Conservation (phyloP, 2,113 vertebrate genomes). For the Rhea americana region DNA sequence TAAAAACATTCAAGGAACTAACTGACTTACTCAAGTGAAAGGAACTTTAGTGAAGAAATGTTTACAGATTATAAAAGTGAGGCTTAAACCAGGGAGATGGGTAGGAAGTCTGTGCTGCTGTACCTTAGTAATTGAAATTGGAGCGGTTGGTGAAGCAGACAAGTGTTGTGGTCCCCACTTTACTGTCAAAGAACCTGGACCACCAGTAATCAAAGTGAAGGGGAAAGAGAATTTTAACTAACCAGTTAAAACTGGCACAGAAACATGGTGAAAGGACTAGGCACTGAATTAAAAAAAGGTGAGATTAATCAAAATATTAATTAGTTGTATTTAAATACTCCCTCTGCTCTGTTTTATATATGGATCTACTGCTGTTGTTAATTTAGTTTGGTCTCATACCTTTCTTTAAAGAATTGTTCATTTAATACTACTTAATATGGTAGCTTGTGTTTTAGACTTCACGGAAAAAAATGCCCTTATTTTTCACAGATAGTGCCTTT, state of each 20-base stretch:
- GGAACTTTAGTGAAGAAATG: neutral
- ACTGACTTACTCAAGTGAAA: neutral
- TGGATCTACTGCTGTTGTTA: neutral
- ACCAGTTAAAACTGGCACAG: neutral
- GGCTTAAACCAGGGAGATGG: neutral
- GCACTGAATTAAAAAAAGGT: neutral
- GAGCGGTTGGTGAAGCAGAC: neutral
- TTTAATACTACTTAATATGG: neutral
- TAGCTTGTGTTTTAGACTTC: neutral
- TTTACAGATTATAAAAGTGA: neutral
- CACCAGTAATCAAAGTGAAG: neutral
- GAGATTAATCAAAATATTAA: neutral
- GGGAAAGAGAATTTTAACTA: neutral
- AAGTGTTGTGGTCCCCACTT: neutral
- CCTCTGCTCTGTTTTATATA: neutral
- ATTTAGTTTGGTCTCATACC: neutral
- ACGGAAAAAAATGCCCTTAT: neutral
- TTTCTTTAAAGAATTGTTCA: neutral
- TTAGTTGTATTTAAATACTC: neutral
- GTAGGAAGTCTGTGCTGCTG: neutral
- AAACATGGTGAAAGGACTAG: neutral
- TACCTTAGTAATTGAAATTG: neutral
- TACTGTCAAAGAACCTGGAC: neutral
- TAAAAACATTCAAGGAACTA: neutral
- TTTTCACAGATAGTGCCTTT: neutral